Conservation (phyloP, 30 jellyfish, hydroid and myxozoan genomes). For the Aurelia sp. region DNA sequence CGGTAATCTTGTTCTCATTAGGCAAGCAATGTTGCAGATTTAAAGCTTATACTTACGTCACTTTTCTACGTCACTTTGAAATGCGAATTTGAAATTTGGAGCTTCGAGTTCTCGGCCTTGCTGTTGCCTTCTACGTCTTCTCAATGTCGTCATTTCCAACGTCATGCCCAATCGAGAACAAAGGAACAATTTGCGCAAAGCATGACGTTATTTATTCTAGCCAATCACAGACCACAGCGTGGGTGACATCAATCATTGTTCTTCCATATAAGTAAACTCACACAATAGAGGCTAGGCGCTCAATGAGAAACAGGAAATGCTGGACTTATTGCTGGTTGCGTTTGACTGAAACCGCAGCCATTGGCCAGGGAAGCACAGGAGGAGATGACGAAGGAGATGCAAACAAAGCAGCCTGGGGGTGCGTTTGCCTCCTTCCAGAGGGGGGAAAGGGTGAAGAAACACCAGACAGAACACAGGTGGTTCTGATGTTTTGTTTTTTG, state of each 20-base stretch:
- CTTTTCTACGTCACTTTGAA: conserved; percentile 86
- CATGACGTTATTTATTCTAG: conserved; percentile 61
- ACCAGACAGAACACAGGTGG: too few relatives aligned
- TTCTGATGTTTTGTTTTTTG: too few relatives aligned
- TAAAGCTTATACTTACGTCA: conserved; percentile 79
- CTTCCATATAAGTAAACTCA: conserved; percentile 57
- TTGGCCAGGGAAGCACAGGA: too few relatives aligned
- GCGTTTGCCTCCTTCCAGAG: too few relatives aligned
- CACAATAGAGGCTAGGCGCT: neutral
- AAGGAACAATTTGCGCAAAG: conserved; percentile 69
- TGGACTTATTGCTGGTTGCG: neutral
- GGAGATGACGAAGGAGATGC: too few relatives aligned
- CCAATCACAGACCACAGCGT: conserved; percentile 60
- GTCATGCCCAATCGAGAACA: conserved; percentile 80
- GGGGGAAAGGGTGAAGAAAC: too few relatives aligned
- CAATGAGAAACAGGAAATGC: neutral
- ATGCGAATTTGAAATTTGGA: conserved; percentile 37
- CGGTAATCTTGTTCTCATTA: neutral
- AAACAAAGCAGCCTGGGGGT: too few relatives aligned
- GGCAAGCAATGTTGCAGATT: conserved; percentile 41
- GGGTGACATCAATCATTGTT: conserved; percentile 38
- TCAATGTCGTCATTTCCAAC: conserved; percentile 77
- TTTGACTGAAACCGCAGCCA: too few relatives aligned
- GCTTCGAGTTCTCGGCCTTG: conserved; percentile 32
- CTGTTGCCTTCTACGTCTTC: conserved; percentile 69